Base-by-base conservation (phyloP, 2,797 vertebrate species). In the Gorsachius magnificus region DNA sequence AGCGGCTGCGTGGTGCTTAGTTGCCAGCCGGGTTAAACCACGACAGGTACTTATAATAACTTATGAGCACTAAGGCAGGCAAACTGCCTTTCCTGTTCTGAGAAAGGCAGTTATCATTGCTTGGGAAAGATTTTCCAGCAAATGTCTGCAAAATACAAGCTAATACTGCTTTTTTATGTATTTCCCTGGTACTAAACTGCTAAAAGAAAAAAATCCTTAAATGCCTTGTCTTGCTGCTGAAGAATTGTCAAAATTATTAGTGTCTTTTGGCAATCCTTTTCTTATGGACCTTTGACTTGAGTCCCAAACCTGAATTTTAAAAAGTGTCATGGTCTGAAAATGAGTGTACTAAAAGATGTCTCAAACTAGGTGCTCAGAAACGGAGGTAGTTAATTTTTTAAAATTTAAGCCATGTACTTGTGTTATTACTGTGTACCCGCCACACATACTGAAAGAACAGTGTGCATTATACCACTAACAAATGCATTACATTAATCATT, bases 11-110 rank as follows among this genome's bases (percentile, higher is more conserved):
- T n/a, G n/a, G n/a, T n/a, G n/a, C n/a, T n/a, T n/a, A n/a, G n/a
- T n/a, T n/a, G n/a, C n/a, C n/a, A n/a, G n/a, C n/a, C n/a, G n/a
- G n/a, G n/a, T n/a, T n/a, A n/a, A n/a, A n/a, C n/a, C n/a, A n/a
- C n/a, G n/a, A n/a, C n/a, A n/a, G n/a, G n/a, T n/a, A 77, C 46
- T 74, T 79, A 25, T 93, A 91, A 94, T 90, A 87, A 95, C 79
- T 95, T 94, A 76, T 2, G 16, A 97, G 63, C 72, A 78, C 69
- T 76, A 70, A 87, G 74, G 51, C 74, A 87, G 43, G 69, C 21
- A 93, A 78, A 65, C 20, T 69, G 35, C 68, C 88, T 87, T 83
- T 69, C 33, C 38, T 45, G 20, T 77, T 92, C 79, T 69, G 31
- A 88, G 33, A 69, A 90, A 85, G n/a, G 33, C 66, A 38, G 79